Conservation (phyloP, 2,113 vertebrate species). For the Hippocampus zosterae region DNA sequence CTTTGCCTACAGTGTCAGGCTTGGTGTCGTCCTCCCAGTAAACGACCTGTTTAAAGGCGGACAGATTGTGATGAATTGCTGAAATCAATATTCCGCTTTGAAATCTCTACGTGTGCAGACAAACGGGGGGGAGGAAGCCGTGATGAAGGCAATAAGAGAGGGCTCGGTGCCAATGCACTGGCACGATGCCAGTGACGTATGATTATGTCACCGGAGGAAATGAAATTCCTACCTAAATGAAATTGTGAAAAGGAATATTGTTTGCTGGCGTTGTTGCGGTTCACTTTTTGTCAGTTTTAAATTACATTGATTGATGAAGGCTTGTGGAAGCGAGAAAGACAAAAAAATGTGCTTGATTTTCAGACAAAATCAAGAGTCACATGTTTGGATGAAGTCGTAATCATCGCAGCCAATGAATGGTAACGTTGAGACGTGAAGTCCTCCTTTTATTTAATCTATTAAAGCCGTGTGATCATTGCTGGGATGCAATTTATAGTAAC, state of each 20-base stretch:
- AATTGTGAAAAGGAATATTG: neutral
- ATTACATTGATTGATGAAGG: neutral
- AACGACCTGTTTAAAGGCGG: constrained; percentile 71
- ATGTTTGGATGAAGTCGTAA: constrained; percentile 31
- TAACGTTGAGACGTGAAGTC: constrained; percentile 35
- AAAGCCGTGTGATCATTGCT: constrained; percentile 17
- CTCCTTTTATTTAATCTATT: constrained; percentile 34
- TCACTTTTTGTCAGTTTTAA: neutral
- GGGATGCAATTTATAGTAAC: constrained; percentile 12
- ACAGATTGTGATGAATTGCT: constrained; percentile 15
- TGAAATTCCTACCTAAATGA: too few relatives aligned
- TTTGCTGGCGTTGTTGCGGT: neutral
- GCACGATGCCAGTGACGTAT: neutral
- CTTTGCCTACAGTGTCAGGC: constrained; percentile 81
- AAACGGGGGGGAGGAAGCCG: neutral
- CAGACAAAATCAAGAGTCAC: constrained; percentile 41
- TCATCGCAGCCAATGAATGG: constrained; percentile 38
- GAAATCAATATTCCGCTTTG: constrained; percentile 23
- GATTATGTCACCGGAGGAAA: neutral
- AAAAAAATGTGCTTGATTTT: constrained; percentile 27
- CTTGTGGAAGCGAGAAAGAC: neutral
- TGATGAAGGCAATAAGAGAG: constrained; percentile 34
- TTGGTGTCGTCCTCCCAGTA: constrained; percentile 89
- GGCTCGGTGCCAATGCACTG: constrained; percentile 25
- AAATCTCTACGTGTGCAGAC: constrained; percentile 39